Base-by-base conservation (phyloP, 2,797 vertebrate species). In the Erpetoichthys calabaricus region DNA sequence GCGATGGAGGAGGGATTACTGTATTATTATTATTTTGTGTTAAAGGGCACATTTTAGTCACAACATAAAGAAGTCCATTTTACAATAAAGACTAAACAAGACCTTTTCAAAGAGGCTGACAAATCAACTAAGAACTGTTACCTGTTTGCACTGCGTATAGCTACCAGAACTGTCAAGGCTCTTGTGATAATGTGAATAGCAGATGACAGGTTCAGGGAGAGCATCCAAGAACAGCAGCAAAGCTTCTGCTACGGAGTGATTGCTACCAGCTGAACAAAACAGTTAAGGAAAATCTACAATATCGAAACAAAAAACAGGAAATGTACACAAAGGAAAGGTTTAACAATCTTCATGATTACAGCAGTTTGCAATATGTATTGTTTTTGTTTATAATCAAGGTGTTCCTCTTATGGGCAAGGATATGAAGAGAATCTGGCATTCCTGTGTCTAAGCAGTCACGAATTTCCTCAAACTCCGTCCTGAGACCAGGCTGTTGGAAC, bases 401-500 rank as follows among this genome's bases (percentile, higher is more conserved):
- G 3, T 51, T 51, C 25, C 49, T 51, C 25, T 51, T 8, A 3
- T 25, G 25, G 25, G 25, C 25, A 86, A 97, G 90, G 94, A 99
- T 99, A 98, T 94, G 42, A 8, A 97, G 82, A 10, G 81, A 84
- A 59, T 99, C 94, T 0, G 84, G 81, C 64, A 80, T 81, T 62
- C 91, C 94, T 4, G 83, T 91, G 74, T 99, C 96, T 67, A 99
- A 81, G 68, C 89, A 94, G 66, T 98, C 91, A 56, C 92, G 83
- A 71, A 99, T 95, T 62, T 85, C 81, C 64, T 89, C 84, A 83
- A 98, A 96, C 75, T 99, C 94, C 1, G 69, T 83, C 53, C 88
- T 86, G 57, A 97, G 86, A 51, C 95, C 96, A 51, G 96, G 96
- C 57, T 97, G 95, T 72, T 98, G 96, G 77, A 99, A 98, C 57